These are phyloP conservation scores for Colostygia pectinataria DNA, from an alignment of 2,888 invertebrate genomes.

Conservation along the genomic window DNA sequence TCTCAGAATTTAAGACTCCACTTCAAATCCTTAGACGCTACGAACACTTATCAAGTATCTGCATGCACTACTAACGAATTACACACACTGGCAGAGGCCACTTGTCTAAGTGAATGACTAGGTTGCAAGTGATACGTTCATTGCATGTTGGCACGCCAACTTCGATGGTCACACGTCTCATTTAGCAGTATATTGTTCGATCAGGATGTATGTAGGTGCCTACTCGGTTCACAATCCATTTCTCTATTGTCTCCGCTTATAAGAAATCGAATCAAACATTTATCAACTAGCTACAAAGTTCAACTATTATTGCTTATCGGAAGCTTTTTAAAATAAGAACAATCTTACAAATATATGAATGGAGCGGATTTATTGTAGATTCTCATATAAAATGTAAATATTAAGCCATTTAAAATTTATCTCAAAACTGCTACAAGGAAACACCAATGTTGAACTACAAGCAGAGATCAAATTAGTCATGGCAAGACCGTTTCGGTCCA, in stretches of 20 bases:
- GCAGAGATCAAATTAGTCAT: constrained; percentile 77
- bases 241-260: constrained; percentile 32
- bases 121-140: constrained; percentile 73
- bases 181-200: constrained; percentile 44
- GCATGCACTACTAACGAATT: constrained; percentile 77
- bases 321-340: constrained; percentile 58
- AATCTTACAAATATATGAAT: constrained; percentile 59
- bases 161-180: constrained; percentile 33
- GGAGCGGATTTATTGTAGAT: constrained; percentile 56
- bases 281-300: constrained; percentile 53
- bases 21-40: constrained; percentile 79
- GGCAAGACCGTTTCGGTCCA: constrained; percentile 68
- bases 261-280: constrained; percentile 49
- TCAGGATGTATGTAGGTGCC: constrained; percentile 31
- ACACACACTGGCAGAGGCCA: constrained; percentile 52
- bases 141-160: constrained; percentile 32
- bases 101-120: constrained; percentile 81
- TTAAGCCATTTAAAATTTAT: constrained; percentile 46
- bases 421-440: constrained; percentile 63
- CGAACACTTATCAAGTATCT: constrained; percentile 78
- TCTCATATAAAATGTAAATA: constrained; percentile 53
- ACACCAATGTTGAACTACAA: constrained; percentile 58
- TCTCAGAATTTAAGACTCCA: constrained; percentile 77
- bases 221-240: constrained; percentile 14
- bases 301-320: constrained; percentile 59